Evolutionary conservation across 2,888 invertebrate genomes (phyloP), one percentile per base, ranked within the genome.

Genomic region (Coremacera marginata): DNA sequence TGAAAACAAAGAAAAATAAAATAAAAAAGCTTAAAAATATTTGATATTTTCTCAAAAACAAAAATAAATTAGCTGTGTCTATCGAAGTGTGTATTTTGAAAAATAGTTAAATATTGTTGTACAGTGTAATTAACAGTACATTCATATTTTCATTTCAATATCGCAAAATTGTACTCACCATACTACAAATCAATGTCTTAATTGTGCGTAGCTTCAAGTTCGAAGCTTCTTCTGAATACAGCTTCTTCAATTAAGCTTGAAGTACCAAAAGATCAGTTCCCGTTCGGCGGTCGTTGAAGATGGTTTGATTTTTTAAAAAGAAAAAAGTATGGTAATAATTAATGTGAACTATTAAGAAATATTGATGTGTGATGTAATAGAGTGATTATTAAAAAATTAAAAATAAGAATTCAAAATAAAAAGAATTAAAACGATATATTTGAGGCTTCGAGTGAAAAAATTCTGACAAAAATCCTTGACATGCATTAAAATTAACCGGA

Each of bases 201-300:
- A 70, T 52, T 70, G 31, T 31, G 34, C 31, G 57, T 25, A 60
- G 57, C 22, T 60, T 27, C 25, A 60, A 19, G 25, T 27, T 7
- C 7, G 7, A 57, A 71, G 71, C 57, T 57, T 57, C 19, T 16
- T 31, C 37, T 34, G 22, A 57, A 14, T 14, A 27, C 51, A 74
- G 67, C 74, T 57, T 55, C 67, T 34, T 67, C 9, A 55, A 2
- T 14, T 16, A 31, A 55, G 55, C 67, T 65, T 22, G n/a, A 52
- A 74, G n/a, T 4, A 65, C 34, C n/a, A 16, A 51, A 78, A 49
- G 73, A 80, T 82, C 80, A 83, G 83, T 83, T 82, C 82, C 81
- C 79, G 82, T 81, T 81, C 77, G 81, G 79, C 82, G 74, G 78
- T 74, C 80, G 82, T 77, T 81, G 80, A 77, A 75, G 79, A 70